A percentile compares a stretch with the other conserved stretches of the same genome.
Evolutionary conservation across 2,888 invertebrate genomes (phyloP).

Genomic region (Orchestes rusci): DNA sequence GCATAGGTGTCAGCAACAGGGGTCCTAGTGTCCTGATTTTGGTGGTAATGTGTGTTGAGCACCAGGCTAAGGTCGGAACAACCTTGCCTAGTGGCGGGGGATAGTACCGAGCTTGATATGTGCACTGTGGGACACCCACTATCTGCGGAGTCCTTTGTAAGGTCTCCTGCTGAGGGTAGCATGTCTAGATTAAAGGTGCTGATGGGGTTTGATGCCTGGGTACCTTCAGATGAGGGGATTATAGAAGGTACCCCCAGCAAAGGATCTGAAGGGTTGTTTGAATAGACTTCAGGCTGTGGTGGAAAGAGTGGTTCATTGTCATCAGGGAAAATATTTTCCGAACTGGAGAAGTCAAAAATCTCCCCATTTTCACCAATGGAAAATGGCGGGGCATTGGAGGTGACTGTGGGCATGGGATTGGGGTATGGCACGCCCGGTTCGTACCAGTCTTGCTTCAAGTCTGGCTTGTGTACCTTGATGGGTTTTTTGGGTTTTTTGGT

Average conservation of each 20-base stretch:
- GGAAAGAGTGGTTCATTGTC: background rate
- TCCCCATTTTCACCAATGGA: slow-evolving; percentile 28
- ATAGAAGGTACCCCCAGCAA: slow-evolving; percentile 22
- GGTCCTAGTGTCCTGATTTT: slow-evolving; percentile 38
- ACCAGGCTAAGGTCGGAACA: slow-evolving; percentile 65
- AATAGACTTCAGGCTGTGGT: slow-evolving; percentile 18
- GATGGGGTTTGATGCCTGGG: slow-evolving; percentile 26
- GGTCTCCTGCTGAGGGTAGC: slow-evolving; percentile 27
- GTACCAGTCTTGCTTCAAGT: slow-evolving; percentile 44
- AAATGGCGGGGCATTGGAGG: slow-evolving; percentile 37
- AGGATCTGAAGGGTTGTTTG: slow-evolving; percentile 18
- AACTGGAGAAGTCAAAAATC: slow-evolving; percentile 7
- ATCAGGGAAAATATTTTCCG: slow-evolving; percentile 12
- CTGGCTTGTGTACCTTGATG: slow-evolving; percentile 27
- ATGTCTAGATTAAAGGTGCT: slow-evolving; percentile 36
- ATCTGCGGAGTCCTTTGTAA: slow-evolving; percentile 22
- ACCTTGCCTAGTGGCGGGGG: slow-evolving; percentile 52
- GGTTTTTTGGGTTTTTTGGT: background rate
- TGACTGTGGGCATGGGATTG: slow-evolving; percentile 36
- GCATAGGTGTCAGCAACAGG: slow-evolving; percentile 24
- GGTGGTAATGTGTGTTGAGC: slow-evolving; percentile 61
- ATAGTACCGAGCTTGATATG: slow-evolving; percentile 48
- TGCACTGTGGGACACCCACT: slow-evolving; percentile 52
- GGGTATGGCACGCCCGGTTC: slow-evolving; percentile 40
- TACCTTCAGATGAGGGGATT: slow-evolving; percentile 7